phyloP scores from a whole-genome alignment of 2,888 invertebrate genomes.

The Helleia helle region DNA sequence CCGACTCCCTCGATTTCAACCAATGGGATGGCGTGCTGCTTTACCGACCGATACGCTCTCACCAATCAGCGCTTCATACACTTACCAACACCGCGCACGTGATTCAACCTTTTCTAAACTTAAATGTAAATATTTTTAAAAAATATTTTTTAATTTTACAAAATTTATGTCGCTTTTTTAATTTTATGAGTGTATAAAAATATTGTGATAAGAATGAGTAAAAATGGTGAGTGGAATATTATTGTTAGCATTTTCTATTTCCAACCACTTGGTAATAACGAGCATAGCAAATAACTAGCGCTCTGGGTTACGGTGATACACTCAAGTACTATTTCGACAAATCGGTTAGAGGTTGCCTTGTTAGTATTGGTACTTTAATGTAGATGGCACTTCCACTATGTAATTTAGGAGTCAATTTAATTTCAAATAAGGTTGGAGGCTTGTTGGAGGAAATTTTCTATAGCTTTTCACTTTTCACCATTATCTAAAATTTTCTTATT shows the following conservation, averaged over 20 bases:
- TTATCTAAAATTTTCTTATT: too few relatives aligned
- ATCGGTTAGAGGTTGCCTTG: neutral
- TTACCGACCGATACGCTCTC: slow-evolving; percentile 28
- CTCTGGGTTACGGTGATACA: slow-evolving; percentile 20
- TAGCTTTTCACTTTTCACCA: too few relatives aligned
- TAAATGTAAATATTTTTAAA: neutral
- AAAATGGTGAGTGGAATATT: slow-evolving; percentile 43
- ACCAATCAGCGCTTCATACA: slow-evolving; percentile 43
- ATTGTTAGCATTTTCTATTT: slow-evolving; percentile 21
- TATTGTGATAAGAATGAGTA: slow-evolving; percentile 32
- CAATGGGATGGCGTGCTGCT: slow-evolving; percentile 33
- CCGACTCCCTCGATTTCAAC: slow-evolving; percentile 28
- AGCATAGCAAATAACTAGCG: too few relatives aligned
- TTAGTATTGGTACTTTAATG: slow-evolving; percentile 5
- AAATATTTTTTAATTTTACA: slow-evolving; percentile 8
- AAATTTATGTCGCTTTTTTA: slow-evolving; percentile 12
- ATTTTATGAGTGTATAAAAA: neutral
- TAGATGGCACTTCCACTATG: slow-evolving; percentile 38
- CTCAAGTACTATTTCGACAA: slow-evolving; percentile 9
- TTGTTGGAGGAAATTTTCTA: too few relatives aligned
- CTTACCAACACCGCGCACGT: slow-evolving; percentile 44
- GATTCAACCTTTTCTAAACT: slow-evolving; percentile 31
- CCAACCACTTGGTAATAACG: slow-evolving; percentile 19
- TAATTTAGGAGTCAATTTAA: too few relatives aligned
- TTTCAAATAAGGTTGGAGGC: too few relatives aligned